Evolutionary conservation across 2,113 vertebrate genomes (phyloP), one percentile per base, ranked within the genome.

Genomic region (Castor canadensis): DNA sequence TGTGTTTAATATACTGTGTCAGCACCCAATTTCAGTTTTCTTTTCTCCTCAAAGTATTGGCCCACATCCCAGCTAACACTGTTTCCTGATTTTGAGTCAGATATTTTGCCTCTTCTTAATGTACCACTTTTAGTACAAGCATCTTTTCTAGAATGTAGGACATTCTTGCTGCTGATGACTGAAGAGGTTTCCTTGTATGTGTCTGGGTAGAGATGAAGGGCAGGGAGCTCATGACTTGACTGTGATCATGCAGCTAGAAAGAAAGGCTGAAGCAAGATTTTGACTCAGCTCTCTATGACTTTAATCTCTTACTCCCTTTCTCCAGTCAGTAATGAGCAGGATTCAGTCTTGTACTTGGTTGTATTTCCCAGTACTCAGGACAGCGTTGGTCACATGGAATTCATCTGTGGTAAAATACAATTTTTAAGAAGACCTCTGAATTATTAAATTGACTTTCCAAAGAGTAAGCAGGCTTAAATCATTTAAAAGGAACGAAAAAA

Each of bases 371-470:
- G 24, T 87, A 79, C 13, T 54, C 58, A 40, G 22, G 35, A 77
- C 4, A 91, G 58, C 4, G n/a, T 80, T 56, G 22, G 79, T 82
- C 81, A 67, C 43, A 86, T 94, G 38, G 6, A 30, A 93, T 62
- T 54, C 69, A 54, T 49, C n/a, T 49, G 73, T 81, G 47, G 64
- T 79, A 66, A 88, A 83, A 90, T 64, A 56, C 58, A 9, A 84
- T 83, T 94, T 80, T 76, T 38, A 10, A 52, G 95, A 94, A 89
- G 3, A 7, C 40, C 71, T 76, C 40, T 96, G 38, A 92, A 76
- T 90, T 93, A 85, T 82, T 90, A 83, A 83, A 43, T n/a, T 85
- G 28, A 94, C 32, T 81, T 19, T 86, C n/a, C 35, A 75, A 93
- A 86, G 35, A 79, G 3, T 82, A 77, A 73, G 2, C 11, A 89